phyloP scores from a whole-genome alignment of 2,797 vertebrate species.

The Sternotherus odoratus region DNA sequence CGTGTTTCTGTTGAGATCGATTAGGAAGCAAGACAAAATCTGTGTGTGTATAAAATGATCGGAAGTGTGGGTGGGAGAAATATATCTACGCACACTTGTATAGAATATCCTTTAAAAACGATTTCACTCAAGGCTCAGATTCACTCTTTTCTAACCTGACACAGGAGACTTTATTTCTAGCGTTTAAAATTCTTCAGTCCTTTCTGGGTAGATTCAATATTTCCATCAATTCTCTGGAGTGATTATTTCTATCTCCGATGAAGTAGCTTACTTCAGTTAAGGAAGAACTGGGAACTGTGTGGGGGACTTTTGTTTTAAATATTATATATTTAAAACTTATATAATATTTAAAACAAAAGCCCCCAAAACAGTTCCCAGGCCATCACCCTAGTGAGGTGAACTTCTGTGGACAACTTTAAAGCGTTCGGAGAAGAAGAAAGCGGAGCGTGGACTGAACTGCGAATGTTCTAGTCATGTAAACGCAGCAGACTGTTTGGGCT shows the following conservation, averaged over 20 bases:
- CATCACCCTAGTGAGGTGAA: neutral
- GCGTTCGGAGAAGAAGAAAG: neutral
- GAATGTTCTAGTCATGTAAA: neutral
- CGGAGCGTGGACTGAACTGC: neutral
- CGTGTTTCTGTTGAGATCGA: neutral
- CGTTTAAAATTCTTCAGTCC: neutral
- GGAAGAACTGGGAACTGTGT: too few relatives aligned
- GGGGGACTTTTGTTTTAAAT: too few relatives aligned
- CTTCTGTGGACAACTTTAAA: neutral
- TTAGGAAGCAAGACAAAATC: neutral
- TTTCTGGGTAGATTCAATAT: neutral
- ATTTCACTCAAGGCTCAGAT: neutral
- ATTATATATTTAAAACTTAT: too few relatives aligned
- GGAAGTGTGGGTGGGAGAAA: too few relatives aligned
- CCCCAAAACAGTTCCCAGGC: neutral
- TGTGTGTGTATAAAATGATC: neutral
- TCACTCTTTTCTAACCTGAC: neutral
- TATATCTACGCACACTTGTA: too few relatives aligned
- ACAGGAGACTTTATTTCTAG: neutral
- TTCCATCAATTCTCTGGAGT: neutral
- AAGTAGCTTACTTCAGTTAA: neutral
- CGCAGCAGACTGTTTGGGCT: neutral
- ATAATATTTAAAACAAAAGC: neutral
- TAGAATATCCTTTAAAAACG: neutral
- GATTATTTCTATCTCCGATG: neutral